Evolutionary conservation across 2,888 invertebrate genomes (phyloP).

Genomic region (Frankliniella fusca): DNA sequence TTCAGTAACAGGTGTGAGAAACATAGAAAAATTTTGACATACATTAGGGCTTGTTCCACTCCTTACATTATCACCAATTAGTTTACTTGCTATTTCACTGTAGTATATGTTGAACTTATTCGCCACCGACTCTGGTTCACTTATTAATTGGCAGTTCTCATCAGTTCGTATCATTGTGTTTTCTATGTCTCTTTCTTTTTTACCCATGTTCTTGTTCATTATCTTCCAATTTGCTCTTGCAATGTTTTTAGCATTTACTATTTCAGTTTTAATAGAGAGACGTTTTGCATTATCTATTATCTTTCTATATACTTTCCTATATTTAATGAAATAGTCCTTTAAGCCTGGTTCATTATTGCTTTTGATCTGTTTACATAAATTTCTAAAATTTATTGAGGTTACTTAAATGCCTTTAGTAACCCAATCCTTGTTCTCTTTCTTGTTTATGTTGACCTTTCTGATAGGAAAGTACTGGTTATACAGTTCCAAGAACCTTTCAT

Average conservation of each 20-base stretch:
- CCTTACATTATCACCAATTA: conserved; percentile 7
- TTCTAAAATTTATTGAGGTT: conserved; percentile 9
- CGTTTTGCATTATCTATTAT: conserved; percentile 10
- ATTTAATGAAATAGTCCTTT: conserved; percentile 13
- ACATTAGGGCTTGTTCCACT: conserved; percentile 4
- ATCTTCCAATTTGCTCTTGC: conserved; percentile 23
- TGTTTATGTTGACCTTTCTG: too few species aligned
- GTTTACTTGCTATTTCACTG: conserved; percentile 9
- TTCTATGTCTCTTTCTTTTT: neutral
- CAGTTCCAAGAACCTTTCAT: too few species aligned
- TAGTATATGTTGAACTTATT: conserved; percentile 16
- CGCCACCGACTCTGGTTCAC: conserved; percentile 15
- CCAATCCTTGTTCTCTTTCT: neutral
- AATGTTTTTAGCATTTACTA: neutral
- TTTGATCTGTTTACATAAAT: conserved; percentile 4
- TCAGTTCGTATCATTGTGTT: conserved; percentile 5
- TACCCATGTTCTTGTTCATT: conserved; percentile 25
- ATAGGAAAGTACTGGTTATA: too few species aligned
- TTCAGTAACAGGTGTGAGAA: neutral
- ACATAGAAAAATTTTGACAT: conserved; percentile 1
- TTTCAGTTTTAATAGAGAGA: neutral
- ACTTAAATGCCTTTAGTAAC: conserved; percentile 26
- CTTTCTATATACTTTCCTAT: conserved; percentile 25
- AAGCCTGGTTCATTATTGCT: neutral
- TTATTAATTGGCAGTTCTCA: neutral